phyloP scores from a whole-genome alignment of 2,113 vertebrate species.

The Phodopus roborovskii region DNA sequence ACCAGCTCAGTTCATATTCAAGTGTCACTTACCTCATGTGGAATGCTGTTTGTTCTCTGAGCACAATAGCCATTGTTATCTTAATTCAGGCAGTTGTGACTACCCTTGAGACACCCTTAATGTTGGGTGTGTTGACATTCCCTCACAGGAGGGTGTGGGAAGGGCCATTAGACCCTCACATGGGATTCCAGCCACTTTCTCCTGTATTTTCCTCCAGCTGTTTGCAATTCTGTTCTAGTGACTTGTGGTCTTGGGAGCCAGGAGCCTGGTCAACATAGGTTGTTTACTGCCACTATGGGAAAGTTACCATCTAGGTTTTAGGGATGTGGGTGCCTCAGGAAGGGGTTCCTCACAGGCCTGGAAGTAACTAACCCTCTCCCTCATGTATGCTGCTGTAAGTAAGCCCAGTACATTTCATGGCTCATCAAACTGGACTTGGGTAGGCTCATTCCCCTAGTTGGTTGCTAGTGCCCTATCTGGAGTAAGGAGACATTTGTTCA shows the following conservation, averaged over 20 bases:
- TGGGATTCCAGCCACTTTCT: not conserved
- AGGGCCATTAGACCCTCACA: not conserved
- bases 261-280: not conserved
- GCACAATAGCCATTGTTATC: not conserved
- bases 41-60: not conserved
- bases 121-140: not conserved
- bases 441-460: not conserved
- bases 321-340: not conserved
- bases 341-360: not conserved
- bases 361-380: not conserved
- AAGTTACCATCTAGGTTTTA: not conserved
- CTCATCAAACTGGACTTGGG: too few species aligned
- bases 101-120: not conserved
- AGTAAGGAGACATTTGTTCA: too few species aligned
- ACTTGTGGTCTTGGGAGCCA: not conserved
- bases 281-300: not conserved
- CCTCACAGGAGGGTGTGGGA: not conserved
- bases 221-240: not conserved
- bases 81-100: not conserved
- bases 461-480: not conserved
- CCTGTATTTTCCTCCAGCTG: too few species aligned
- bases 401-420: not conserved
- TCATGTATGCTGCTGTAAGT: not conserved
- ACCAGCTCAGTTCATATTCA: not conserved
- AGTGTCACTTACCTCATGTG: not conserved